Evolutionary conservation across 2,888 invertebrate genomes (phyloP).

Genomic region (Galerucella nymphaeae): DNA sequence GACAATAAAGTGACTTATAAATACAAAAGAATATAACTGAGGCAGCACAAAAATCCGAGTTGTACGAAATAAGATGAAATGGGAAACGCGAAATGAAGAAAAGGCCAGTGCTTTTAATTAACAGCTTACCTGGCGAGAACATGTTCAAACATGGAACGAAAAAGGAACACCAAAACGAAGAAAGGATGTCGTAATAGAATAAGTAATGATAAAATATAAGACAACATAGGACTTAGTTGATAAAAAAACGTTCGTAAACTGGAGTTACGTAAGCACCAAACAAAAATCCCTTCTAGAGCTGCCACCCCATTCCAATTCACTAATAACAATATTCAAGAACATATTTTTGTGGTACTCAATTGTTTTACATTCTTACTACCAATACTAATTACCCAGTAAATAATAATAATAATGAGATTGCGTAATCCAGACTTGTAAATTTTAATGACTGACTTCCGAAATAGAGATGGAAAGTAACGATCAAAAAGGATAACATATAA

Average conservation of each 20-base stretch:
- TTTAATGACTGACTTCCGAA: conserved; percentile 11
- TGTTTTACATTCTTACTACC: conserved; percentile 6
- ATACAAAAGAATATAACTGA: too few species aligned
- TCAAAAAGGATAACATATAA: background rate
- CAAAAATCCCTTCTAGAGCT: background rate
- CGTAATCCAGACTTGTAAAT: conserved; percentile 3
- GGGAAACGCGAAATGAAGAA: too few species aligned
- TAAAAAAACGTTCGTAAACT: too few species aligned
- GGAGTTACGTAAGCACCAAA: background rate
- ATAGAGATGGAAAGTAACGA: background rate
- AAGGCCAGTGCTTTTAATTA: too few species aligned
- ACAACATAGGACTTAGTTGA: too few species aligned
- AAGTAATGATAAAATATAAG: too few species aligned
- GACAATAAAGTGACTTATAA: background rate
- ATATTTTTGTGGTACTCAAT: background rate
- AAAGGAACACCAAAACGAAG: too few species aligned
- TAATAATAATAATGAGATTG: background rate
- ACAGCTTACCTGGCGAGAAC: too few species aligned
- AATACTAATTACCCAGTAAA: background rate
- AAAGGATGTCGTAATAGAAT: too few species aligned
- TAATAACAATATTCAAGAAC: conserved; percentile 1
- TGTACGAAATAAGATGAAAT: too few species aligned
- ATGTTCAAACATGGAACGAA: too few species aligned
- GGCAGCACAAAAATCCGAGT: too few species aligned
- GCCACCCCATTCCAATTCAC: background rate